A percentile compares a stretch with the other conserved stretches of the same genome.
Conservation (phyloP, 2,888 invertebrate species). For the Zygaena filipendulae region DNA sequence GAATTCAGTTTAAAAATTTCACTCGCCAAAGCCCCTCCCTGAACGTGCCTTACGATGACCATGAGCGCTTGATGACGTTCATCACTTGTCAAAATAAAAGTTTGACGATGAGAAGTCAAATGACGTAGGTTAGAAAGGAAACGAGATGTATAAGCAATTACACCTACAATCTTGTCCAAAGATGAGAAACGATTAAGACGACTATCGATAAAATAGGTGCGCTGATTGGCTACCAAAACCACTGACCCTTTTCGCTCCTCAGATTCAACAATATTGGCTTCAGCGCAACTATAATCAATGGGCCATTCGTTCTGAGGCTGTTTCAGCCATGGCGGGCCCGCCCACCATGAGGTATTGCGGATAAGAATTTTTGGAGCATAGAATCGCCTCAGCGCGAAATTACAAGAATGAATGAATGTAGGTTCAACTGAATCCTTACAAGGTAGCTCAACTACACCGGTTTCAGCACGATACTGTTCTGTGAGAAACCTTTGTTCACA, state of each 20-base stretch:
- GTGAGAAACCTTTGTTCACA: slow-evolving; percentile 7
- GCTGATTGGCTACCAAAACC: background rate
- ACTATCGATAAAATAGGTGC: background rate
- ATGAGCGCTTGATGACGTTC: background rate
- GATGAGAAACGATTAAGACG: background rate
- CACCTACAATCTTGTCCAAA: background rate
- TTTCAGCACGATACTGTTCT: slow-evolving; percentile 2
- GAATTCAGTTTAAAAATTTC: slow-evolving; percentile 4
- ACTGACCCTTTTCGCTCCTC: background rate
- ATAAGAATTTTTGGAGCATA: slow-evolving; percentile 6
- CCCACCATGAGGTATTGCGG: slow-evolving; percentile 7
- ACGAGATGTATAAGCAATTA: background rate
- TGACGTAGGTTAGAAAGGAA: background rate
- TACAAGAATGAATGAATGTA: slow-evolving; percentile 4
- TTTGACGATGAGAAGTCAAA: background rate
- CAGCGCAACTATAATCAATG: background rate
- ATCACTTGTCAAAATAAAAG: background rate
- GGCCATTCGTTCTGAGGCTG: background rate
- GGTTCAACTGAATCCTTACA: slow-evolving; percentile 7
- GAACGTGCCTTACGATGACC: background rate
- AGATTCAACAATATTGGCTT: background rate
- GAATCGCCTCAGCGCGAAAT: slow-evolving; percentile 10
- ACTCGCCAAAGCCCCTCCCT: background rate
- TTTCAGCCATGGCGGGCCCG: slow-evolving; percentile 3
- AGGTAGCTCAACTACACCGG: slow-evolving; percentile 7